Evolutionary conservation across 2,797 vertebrate genomes (phyloP).

Genomic region (Epinephelus awoara): DNA sequence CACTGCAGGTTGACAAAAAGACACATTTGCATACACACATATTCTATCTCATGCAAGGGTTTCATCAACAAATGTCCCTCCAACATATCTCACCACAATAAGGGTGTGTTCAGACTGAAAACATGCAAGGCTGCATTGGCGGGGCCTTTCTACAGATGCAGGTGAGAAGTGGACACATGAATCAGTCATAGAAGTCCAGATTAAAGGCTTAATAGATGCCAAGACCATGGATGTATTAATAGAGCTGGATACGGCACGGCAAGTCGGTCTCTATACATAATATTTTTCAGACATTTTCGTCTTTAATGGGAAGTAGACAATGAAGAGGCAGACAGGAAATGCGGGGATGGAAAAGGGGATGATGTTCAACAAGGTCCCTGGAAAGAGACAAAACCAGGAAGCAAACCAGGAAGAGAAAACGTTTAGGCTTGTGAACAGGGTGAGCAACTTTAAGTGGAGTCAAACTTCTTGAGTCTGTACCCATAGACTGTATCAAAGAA

Average conservation of each 20-base stretch:
- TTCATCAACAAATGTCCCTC: not conserved
- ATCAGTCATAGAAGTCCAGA: not conserved
- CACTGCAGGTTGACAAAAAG: conserved; percentile 25
- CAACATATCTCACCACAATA: not conserved
- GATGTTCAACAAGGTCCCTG: not conserved
- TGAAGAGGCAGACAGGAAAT: not conserved
- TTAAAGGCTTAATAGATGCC: not conserved
- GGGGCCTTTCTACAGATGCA: not conserved
- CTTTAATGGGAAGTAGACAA: not conserved
- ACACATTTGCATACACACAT: conserved; percentile 30
- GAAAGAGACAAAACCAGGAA: not conserved
- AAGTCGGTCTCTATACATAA: not conserved
- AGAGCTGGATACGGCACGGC: not conserved
- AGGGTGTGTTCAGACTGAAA: not conserved
- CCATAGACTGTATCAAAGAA: too few relatives aligned
- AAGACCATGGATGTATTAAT: not conserved
- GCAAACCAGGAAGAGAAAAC: not conserved
- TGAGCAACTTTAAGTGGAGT: not conserved
- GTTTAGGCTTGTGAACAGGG: not conserved
- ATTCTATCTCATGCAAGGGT: not conserved
- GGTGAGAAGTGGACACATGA: not conserved
- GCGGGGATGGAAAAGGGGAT: not conserved
- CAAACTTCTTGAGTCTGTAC: not conserved
- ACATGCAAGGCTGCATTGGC: not conserved
- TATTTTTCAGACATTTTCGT: not conserved